Evolutionary conservation across 2,797 vertebrate genomes (phyloP).

Genomic region (Octomys mimax): DNA sequence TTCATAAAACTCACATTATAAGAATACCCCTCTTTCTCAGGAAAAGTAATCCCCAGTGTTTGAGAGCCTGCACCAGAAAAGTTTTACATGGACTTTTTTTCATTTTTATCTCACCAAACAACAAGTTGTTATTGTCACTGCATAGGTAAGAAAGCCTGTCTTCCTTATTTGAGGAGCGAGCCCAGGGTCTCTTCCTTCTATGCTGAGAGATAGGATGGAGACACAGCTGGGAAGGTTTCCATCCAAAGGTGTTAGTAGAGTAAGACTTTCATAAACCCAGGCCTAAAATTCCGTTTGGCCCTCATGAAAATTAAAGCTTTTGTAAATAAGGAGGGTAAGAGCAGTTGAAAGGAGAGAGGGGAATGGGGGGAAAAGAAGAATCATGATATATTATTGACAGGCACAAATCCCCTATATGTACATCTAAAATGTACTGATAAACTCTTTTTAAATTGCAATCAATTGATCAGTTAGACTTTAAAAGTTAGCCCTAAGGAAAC

Average conservation of each 20-base stretch:
- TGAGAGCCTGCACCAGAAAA: neutral
- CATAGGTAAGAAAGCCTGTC: neutral
- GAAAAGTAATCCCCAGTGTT: neutral
- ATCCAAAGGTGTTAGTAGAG: neutral
- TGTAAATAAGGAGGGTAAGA: neutral
- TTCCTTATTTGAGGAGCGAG: neutral
- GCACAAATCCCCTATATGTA: neutral
- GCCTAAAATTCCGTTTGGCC: neutral
- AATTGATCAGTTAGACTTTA: neutral
- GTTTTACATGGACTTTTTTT: neutral
- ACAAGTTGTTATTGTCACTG: neutral
- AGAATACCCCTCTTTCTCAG: neutral
- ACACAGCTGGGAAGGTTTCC: neutral
- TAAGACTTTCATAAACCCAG: neutral
- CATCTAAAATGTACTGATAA: neutral
- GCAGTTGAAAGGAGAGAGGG: neutral
- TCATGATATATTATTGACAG: neutral
- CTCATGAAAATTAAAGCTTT: neutral
- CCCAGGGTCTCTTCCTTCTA: neutral
- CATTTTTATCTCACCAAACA: neutral
- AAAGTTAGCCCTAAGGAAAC: neutral
- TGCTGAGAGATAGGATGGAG: neutral
- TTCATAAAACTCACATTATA: no score
- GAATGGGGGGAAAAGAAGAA: neutral
- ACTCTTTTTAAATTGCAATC: neutral